Conservation (phyloP, 2,797 vertebrate genomes). For the Malacoraja senta region DNA sequence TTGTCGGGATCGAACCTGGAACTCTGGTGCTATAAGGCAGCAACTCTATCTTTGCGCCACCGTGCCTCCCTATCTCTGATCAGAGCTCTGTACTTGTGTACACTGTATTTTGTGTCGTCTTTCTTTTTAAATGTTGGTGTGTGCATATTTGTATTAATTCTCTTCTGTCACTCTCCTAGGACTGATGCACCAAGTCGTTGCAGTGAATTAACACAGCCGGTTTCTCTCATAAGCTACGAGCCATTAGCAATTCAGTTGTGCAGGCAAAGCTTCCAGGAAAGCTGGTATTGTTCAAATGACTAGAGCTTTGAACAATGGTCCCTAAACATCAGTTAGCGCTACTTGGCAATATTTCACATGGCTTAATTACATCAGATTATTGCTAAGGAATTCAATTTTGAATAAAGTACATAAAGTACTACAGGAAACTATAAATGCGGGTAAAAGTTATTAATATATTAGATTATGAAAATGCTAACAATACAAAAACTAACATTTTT, state of each 20-base stretch:
- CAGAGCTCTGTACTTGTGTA: no score
- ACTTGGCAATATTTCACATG: not conserved
- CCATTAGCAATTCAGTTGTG: not conserved
- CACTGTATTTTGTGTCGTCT: not conserved
- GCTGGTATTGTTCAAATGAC: not conserved
- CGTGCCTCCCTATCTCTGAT: no score
- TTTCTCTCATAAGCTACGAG: not conserved
- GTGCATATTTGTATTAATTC: not conserved
- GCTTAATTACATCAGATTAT: slow-evolving; percentile 10
- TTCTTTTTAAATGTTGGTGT: not conserved
- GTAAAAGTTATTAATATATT: not conserved
- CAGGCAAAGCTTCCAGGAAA: not conserved
- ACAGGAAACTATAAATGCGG: not conserved
- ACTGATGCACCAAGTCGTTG: not conserved
- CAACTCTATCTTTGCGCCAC: no score
- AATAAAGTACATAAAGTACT: not conserved
- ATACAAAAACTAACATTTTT: not conserved
- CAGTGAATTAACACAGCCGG: not conserved
- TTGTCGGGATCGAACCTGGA: no score
- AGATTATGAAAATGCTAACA: not conserved
- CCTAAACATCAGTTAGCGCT: not conserved
- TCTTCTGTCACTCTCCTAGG: not conserved
- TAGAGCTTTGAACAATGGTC: not conserved
- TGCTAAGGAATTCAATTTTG: not conserved
- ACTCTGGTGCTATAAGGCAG: no score